phyloP scores from a whole-genome alignment of 2,797 vertebrate genomes.

The Varecia variegata region DNA sequence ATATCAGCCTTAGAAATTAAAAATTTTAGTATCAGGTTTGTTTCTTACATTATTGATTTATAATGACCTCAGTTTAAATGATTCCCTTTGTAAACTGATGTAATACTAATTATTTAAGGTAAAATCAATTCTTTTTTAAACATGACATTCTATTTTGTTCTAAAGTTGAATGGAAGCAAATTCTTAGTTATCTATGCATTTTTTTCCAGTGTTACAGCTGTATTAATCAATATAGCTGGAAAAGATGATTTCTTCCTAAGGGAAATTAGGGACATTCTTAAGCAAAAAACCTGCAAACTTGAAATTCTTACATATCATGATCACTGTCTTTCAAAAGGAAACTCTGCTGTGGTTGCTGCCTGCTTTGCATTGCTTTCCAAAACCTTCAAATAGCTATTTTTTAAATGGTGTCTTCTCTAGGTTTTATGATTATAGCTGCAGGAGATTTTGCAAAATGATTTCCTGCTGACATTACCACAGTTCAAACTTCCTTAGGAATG shows the following conservation, averaged over 20 bases:
- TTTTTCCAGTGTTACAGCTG: background rate
- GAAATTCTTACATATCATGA: background rate
- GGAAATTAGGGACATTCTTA: background rate
- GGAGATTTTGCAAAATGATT: background rate
- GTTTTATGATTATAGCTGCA: background rate
- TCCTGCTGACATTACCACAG: background rate
- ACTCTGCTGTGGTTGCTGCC: background rate
- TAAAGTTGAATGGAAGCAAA: background rate
- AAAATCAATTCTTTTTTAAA: background rate
- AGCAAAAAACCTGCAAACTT: background rate
- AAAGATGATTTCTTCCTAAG: background rate
- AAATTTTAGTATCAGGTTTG: background rate
- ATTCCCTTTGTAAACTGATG: background rate
- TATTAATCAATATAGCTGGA: background rate
- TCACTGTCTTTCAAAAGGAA: background rate
- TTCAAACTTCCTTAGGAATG: background rate
- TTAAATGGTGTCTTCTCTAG: background rate
- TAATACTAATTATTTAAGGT: background rate
- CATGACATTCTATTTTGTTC: background rate
- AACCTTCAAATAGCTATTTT: background rate
- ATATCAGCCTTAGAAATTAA: background rate
- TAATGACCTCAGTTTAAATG: background rate
- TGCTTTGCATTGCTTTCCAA: background rate
- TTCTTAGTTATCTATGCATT: background rate
- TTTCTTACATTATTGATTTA: background rate